Evolutionary conservation across 1,140 invertebrate species (phyloP), one percentile per base, ranked within the genome.

Genomic region (Homarus americanus): DNA sequence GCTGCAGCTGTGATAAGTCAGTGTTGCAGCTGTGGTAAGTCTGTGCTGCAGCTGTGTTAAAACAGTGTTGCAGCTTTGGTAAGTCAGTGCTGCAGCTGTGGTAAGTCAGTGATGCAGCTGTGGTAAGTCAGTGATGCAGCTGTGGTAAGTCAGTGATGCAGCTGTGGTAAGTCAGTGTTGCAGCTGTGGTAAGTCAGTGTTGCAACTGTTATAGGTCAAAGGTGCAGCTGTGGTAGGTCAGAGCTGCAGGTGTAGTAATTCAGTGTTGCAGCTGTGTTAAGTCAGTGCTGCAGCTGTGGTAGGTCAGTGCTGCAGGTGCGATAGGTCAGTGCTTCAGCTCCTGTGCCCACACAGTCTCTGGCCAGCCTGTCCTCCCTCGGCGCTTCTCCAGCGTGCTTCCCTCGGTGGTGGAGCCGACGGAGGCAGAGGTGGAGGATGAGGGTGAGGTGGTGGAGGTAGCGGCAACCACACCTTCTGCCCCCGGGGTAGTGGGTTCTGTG

Each of bases 271-370:
- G 53, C 15, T 58, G 44, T 7, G 12, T 12, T 7, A 12, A 12
- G 12, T 7, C 5, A 58, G 53, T 58, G 53, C 15, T 58, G 53
- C 53, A 58, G 15, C 53, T 58, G 53, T 4, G 20, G 3, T 3
- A 41, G 53, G 53, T 58, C 5, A 58, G 53, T 58, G 53, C 15
- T 58, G 53, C 53, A 58, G 15, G 12, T 58, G 53, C 10, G 20
- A 15, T 3, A n/a, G 2, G 32, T 87, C 75, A 89, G 66, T 89
- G 87, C 79, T 89, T 89, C 53, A 89, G 79, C 28, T 89, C 87
- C 36, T 89, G 87, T 7, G 87, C 87, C 87, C 87, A 89, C 5
- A 89, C 87, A 5, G 87, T 75, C 44, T 89, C 87, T 24, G 87
- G 87, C 87, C 87, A 89, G 20, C 87, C 87, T 15, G 87, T 89